Conservation (phyloP, 2,888 invertebrate genomes). For the Orthonevra nobilis region DNA sequence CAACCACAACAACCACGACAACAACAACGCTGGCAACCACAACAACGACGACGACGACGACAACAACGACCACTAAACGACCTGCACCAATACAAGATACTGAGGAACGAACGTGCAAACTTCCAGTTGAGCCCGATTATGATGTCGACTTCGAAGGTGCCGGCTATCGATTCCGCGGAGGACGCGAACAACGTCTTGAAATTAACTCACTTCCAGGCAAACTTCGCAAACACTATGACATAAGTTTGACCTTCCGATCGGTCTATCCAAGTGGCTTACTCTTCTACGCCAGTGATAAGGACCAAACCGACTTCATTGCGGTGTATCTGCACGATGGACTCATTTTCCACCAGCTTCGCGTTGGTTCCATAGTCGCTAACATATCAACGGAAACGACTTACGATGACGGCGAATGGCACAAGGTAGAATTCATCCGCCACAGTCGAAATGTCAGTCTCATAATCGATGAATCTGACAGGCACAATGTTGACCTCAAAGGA, state of each 20-base stretch:
- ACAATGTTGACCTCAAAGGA: conserved; percentile 82
- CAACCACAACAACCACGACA: conserved; percentile 72
- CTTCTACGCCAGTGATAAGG: conserved; percentile 87
- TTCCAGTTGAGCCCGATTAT: conserved; percentile 77
- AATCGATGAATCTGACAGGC: conserved; percentile 73
- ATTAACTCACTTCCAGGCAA: conserved; percentile 84
- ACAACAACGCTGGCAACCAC: conserved; percentile 73
- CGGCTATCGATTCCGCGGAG: conserved; percentile 79
- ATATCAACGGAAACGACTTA: conserved; percentile 83
- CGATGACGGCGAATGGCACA: conserved; percentile 91
- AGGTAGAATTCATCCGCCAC: conserved; percentile 85
- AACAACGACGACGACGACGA: conserved; percentile 74
- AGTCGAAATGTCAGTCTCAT: conserved; percentile 82
- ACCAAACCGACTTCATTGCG: conserved; percentile 86
- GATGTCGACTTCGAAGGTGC: conserved; percentile 77
- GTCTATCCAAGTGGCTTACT: conserved; percentile 88
- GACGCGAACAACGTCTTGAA: conserved; percentile 86
- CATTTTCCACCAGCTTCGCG: conserved; percentile 84
- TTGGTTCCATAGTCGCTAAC: conserved; percentile 83
- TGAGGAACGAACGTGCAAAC: conserved; percentile 77
- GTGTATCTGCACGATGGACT: conserved; percentile 88
- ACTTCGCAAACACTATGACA: conserved; percentile 85
- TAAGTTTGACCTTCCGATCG: conserved; percentile 88
- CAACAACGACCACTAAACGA: conserved; percentile 71
- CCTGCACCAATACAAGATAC: conserved; percentile 37